A percentile compares a stretch with the other conserved stretches of the same genome.
These are phyloP conservation scores for Drosophila subsilvestris DNA, from an alignment of 2,888 invertebrate genomes.

Conservation along the genomic window DNA sequence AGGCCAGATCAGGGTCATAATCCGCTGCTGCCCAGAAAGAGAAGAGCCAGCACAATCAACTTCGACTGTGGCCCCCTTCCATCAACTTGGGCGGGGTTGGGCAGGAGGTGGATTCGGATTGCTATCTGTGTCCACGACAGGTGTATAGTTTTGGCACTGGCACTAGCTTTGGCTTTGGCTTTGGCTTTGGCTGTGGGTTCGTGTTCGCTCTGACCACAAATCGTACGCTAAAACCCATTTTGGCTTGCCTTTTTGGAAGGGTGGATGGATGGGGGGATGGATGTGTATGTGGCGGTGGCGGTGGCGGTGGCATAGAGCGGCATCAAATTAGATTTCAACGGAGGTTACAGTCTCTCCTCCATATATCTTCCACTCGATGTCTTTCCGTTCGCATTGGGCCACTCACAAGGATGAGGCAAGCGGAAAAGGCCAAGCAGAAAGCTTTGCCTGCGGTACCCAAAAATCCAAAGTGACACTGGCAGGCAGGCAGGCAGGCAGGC, in stretches of 20 bases:
- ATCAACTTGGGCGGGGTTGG: slow-evolving; percentile 38
- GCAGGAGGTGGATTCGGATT: slow-evolving; percentile 21
- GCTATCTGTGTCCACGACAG: slow-evolving; percentile 26
- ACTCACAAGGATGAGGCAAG: slow-evolving; percentile 17
- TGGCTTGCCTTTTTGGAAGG: slow-evolving; percentile 49
- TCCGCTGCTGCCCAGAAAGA: slow-evolving; percentile 65
- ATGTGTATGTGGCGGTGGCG: slow-evolving; percentile 3
- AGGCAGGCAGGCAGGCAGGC: slow-evolving; percentile 3
- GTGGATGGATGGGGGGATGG: slow-evolving; percentile 13
- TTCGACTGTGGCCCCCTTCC: slow-evolving; percentile 38
- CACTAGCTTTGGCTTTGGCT: slow-evolving; percentile 1
- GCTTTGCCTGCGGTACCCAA: slow-evolving; percentile 8
- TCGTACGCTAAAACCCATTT: slow-evolving; percentile 71
- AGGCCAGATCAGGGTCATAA: slow-evolving; percentile 76
- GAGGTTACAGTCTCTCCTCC: slow-evolving; percentile 52
- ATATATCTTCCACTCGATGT: background rate
- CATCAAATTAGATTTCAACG: slow-evolving; percentile 71
- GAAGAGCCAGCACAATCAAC: slow-evolving; percentile 49
- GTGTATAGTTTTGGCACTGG: slow-evolving; percentile 40
- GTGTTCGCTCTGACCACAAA: slow-evolving; percentile 59
- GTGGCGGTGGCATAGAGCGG: slow-evolving; percentile 38
- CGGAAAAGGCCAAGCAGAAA: slow-evolving; percentile 31
- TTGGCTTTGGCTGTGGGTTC: slow-evolving; percentile 7
- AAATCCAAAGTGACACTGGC: slow-evolving; percentile 65
- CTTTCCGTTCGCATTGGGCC: slow-evolving; percentile 19